Evolutionary conservation across 2,888 invertebrate species (phyloP).

Genomic region (Luperina nickerlii): DNA sequence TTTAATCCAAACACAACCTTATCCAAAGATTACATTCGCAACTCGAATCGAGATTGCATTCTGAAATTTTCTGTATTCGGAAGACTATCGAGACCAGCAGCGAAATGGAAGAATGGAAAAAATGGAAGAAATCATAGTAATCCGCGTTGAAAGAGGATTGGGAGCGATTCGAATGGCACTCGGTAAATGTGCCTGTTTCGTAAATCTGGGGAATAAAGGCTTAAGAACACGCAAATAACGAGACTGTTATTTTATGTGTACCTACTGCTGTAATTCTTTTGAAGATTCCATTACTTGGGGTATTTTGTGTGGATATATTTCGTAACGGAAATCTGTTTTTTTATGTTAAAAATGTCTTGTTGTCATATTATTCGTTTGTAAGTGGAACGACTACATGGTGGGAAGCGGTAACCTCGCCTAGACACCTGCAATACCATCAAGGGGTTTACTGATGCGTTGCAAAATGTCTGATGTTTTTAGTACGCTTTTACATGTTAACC

Average conservation of each 20-base stretch:
- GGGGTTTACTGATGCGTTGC: not conserved
- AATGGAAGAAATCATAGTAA: constrained; percentile 54
- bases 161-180: constrained; percentile 42
- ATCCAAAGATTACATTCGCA: constrained; percentile 34
- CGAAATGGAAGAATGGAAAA: constrained; percentile 50
- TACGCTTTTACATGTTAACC: not conserved
- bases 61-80: constrained; percentile 26
- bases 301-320: not conserved
- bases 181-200: constrained; percentile 29
- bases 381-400: not conserved
- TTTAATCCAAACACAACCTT: constrained; percentile 2
- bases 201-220: constrained; percentile 34
- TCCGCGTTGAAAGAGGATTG: constrained; percentile 45
- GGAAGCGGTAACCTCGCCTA: not conserved
- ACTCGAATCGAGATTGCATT: constrained; percentile 44
- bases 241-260: not conserved
- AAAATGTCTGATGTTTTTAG: not conserved
- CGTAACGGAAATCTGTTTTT: not conserved
- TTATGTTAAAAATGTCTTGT: not conserved
- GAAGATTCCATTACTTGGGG: not conserved
- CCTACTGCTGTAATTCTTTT: constrained; percentile 11
- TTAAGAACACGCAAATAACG: constrained; percentile 41
- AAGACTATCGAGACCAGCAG: constrained; percentile 5
- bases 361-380: not conserved
- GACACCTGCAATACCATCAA: constrained; percentile 8